Base-by-base conservation (phyloP, 92 coral and sea anemone species). In the Chrysogorgia sp. region DNA sequence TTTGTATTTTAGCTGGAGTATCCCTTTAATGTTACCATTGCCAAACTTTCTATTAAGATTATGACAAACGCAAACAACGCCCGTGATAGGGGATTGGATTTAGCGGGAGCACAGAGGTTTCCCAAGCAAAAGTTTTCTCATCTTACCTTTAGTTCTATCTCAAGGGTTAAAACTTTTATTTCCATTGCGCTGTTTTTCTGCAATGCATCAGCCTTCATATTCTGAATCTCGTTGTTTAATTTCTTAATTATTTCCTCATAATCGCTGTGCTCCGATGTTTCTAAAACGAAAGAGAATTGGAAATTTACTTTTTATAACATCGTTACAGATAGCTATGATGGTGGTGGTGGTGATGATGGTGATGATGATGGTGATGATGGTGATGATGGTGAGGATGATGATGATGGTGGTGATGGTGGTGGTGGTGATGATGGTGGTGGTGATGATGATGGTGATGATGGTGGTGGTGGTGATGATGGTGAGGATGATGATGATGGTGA, bases 181-280 rank as follows among this genome's bases (percentile, higher is more conserved):
- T 24, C 48, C 91, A 93, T 86, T 34, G 91, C 96, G 10, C 89
- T 90, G 40, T 91, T 96, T 72, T 91, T 84, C 24, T 93, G 88
- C 72, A 93, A 68, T 47, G 93, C 89, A 70, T 89, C 83, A 1
- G 90, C 97, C 80, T 93, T 96, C 30, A 86, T 92, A 76, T 93
- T 92, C 69, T 89, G 90, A 59, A 93, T 84, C 56, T 88, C 96
- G 4, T 92, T 90, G 37, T 88, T 93, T 63, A 93, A 82, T 70
- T 75, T 82, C 63, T 97, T 90, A 10, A 93, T 88, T 43, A 97
- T 91, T 12, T 83, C 76, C 85, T 93, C 98, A 40, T 91, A 81
- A 58, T 93, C 98, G 56, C 98, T 93, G 68, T 91, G 91, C 47
- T 93, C 98, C 0, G 98, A 93, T 0, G 97, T 92, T 91, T 91